A percentile compares a stretch with the other conserved stretches of the same genome.
These are phyloP conservation scores for Gasterosteus nipponicus DNA, from an alignment of 2,113 vertebrate species.

Conservation along the genomic window DNA sequence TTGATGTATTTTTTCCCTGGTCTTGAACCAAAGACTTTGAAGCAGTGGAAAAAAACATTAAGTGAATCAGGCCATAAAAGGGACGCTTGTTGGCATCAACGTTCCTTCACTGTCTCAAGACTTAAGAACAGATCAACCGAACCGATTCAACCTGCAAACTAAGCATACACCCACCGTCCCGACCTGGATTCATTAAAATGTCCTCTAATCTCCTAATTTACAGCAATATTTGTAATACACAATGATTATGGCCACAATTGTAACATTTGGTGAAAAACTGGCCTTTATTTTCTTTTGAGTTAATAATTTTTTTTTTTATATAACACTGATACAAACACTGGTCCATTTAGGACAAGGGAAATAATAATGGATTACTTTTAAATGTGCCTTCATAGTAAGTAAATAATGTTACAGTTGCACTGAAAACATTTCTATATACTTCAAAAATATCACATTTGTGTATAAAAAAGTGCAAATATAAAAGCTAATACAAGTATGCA, in stretches of 20 bases:
- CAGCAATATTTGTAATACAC: constrained; percentile 46
- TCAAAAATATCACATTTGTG: constrained; percentile 67
- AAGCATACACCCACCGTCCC: neutral
- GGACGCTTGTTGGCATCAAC: neutral
- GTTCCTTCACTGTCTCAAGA: neutral
- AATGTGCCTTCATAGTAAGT: constrained; percentile 67
- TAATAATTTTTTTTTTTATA: constrained; percentile 28
- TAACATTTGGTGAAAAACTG: constrained; percentile 67
- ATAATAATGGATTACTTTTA: constrained; percentile 49
- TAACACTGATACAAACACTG: constrained; percentile 72
- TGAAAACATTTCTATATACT: constrained; percentile 49
- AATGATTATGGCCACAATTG: constrained; percentile 73
- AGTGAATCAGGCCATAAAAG: constrained; percentile 1
- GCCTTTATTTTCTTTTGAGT: constrained; percentile 75
- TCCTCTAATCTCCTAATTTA: neutral
- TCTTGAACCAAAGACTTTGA: neutral
- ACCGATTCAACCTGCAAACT: neutral
- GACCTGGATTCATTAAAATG: neutral
- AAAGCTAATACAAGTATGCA: constrained; percentile 71
- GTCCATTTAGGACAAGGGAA: constrained; percentile 53
- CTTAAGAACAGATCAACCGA: neutral
- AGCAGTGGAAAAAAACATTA: neutral
- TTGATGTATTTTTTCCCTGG: constrained; percentile 9
- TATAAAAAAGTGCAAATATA: constrained; percentile 75
- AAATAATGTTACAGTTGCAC: constrained; percentile 70